A percentile compares a stretch with the other conserved stretches of the same genome.
These are phyloP conservation scores for Umimayanthus chanpuru DNA, from an alignment of 92 coral and sea anemone species.

Conservation along the genomic window DNA sequence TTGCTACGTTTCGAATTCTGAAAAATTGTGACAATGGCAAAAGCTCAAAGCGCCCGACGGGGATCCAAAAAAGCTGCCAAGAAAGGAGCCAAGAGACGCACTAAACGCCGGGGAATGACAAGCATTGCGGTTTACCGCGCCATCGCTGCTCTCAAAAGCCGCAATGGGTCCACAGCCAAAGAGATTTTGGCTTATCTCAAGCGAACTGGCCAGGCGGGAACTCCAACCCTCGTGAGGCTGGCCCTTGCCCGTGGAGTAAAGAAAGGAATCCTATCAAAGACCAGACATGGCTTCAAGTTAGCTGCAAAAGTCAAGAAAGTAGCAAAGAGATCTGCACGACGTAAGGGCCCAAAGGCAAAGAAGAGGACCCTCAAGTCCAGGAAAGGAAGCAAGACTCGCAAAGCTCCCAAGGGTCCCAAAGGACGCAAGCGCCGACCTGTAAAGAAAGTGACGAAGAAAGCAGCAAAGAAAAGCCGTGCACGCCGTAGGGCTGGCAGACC, in stretches of 20 bases:
- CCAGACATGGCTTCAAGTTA: conserved; percentile 68
- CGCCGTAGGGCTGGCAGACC: conserved; percentile 38
- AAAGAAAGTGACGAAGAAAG: conserved; percentile 38
- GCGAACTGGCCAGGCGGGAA: conserved; percentile 50
- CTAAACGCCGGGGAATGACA: conserved; percentile 60
- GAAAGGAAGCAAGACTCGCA: conserved; percentile 31
- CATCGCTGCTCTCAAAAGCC: conserved; percentile 74
- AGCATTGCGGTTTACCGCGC: conserved; percentile 64
- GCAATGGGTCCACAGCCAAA: conserved; percentile 75
- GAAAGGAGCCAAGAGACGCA: conserved; percentile 49
- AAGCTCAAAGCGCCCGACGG: conserved; percentile 33
- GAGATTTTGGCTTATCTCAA: conserved; percentile 69
- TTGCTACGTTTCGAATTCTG: conserved; percentile 23
- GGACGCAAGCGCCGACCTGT: conserved; percentile 49
- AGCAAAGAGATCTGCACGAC: conserved; percentile 29
- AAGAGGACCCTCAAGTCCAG: conserved; percentile 18
- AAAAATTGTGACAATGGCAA: conserved; percentile 32
- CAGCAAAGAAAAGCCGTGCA: conserved; percentile 36
- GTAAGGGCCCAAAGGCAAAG: conserved; percentile 42
- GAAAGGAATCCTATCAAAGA: conserved; percentile 58
- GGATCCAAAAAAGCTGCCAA: conserved; percentile 39
- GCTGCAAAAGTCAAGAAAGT: conserved; percentile 42
- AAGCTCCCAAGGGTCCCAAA: conserved; percentile 39
- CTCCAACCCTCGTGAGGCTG: conserved; percentile 56
- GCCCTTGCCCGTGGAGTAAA: conserved; percentile 85